Conservation (phyloP, 2,797 vertebrate species). For the Pseudomugil tenellus region DNA sequence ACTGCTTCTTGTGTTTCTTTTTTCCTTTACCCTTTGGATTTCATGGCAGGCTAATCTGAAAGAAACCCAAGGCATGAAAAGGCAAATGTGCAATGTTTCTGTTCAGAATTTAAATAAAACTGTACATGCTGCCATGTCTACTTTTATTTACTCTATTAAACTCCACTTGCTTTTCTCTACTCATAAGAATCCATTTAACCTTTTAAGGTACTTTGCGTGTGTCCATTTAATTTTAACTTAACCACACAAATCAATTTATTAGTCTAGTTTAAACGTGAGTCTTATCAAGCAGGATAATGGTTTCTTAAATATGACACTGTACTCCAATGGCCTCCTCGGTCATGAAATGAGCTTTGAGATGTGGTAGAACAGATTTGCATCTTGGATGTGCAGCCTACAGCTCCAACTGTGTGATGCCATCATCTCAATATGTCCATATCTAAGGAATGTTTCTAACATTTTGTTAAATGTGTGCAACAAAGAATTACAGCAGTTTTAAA, state of each 20-base stretch:
- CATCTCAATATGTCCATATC: background rate
- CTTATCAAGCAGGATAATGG: background rate
- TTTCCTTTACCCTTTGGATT: conserved; percentile 59
- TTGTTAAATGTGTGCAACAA: background rate
- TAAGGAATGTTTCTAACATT: background rate
- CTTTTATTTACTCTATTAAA: conserved; percentile 21
- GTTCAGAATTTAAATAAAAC: conserved; percentile 83
- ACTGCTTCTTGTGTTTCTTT: conserved; percentile 68
- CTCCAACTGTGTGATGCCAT: background rate
- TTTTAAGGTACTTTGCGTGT: background rate
- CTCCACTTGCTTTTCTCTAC: background rate
- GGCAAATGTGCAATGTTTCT: conserved; percentile 80
- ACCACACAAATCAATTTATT: background rate
- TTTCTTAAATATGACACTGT: background rate
- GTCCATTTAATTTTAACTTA: too few species aligned
- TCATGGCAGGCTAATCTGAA: conserved; percentile 59
- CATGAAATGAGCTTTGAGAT: conserved; percentile 18
- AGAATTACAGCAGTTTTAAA: background rate
- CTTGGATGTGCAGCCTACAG: conserved; percentile 56
- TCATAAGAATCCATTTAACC: too few species aligned
- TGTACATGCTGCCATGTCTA: conserved; percentile 78
- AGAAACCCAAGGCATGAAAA: conserved; percentile 81
- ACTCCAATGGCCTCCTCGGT: background rate
- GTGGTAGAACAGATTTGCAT: conserved; percentile 49
- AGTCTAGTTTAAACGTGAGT: background rate